Evolutionary conservation across 2,888 invertebrate genomes (phyloP).

Genomic region (Spisula subtruncata): DNA sequence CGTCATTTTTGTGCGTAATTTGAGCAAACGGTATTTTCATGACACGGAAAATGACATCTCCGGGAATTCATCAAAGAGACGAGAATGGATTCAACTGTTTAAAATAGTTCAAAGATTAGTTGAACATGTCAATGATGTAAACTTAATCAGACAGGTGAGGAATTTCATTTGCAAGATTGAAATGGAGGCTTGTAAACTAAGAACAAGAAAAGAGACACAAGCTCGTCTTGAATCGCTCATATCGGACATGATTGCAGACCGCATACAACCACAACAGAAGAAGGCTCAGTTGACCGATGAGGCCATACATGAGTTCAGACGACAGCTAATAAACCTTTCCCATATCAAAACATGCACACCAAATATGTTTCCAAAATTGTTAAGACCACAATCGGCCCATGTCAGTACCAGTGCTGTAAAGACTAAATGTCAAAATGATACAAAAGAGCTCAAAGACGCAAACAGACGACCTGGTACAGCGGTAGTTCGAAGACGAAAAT

Average conservation of each 20-base stretch:
- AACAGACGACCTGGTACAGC: not conserved
- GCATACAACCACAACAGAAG: not conserved
- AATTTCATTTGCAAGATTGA: slow-evolving; percentile 63
- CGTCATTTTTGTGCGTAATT: slow-evolving; percentile 43
- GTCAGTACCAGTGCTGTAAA: not conserved
- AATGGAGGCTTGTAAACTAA: slow-evolving; percentile 45
- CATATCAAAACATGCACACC: not conserved
- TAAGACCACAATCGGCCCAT: slow-evolving; percentile 35
- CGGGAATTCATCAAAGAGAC: slow-evolving; percentile 31
- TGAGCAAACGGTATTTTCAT: slow-evolving; percentile 40
- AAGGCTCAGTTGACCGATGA: slow-evolving; percentile 37
- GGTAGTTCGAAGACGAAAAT: not conserved
- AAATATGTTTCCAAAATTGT: not conserved
- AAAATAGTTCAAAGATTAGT: slow-evolving; percentile 56
- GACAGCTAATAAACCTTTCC: not conserved
- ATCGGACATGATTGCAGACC: slow-evolving; percentile 43
- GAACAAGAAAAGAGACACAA: slow-evolving; percentile 49
- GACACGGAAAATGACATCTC: not conserved
- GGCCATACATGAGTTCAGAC: slow-evolving; percentile 16
- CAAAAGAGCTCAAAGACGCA: not conserved
- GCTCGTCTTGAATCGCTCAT: slow-evolving; percentile 41
- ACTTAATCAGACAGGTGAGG: slow-evolving; percentile 52
- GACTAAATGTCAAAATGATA: not conserved
- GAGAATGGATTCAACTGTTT: slow-evolving; percentile 58
- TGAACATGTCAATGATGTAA: slow-evolving; percentile 45